Base-by-base conservation (phyloP, 1,140 invertebrate species). In the Mylabris phalerata region DNA sequence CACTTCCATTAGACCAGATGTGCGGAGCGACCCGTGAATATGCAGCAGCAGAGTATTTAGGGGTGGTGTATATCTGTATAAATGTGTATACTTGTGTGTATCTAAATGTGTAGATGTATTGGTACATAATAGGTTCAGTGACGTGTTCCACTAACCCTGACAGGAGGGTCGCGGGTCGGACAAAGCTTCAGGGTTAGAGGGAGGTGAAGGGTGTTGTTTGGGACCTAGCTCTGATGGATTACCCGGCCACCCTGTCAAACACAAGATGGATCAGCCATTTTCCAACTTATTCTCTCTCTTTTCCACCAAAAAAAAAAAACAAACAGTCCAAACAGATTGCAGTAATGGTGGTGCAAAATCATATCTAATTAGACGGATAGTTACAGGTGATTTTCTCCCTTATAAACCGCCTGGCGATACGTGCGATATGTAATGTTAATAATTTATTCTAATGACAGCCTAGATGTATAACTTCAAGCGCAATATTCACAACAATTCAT, bases 61-160 rank as follows among this genome's bases (percentile, higher is more conserved):
- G 24, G 48, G 10, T 56, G 50, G 40, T 32, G n/a, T 47, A 60
- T 54, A 50, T 59, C 19, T 56, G 52, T 47, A 39, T 51, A 51
- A 48, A 39, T 50, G 50, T 47, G 24, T 32, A 7, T 32, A 32
- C 32, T 5, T 63, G 57, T 32, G 32, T 32, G 32, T 7, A 7
- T 32, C 7, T 5, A 32, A 32, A 32, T 32, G 32, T 32, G 70
- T 67, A 65, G 69, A 67, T 70, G 67, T 72, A 73, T 73, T 68
- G 72, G 72, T 69, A 73, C 68, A 73, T 73, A 73, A 73, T 73
- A 72, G 71, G 72, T 73, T 72, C 72, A 71, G 71, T 73, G 72
- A 72, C 72, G 71, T 73, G 71, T 73, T 73, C 72, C 66, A 73
- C 68, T 73, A 73, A 73, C 72, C 72, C 70, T 71, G 69, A 70